Conservation (phyloP, 2,888 invertebrate genomes). For the Dilophus febrilis region DNA sequence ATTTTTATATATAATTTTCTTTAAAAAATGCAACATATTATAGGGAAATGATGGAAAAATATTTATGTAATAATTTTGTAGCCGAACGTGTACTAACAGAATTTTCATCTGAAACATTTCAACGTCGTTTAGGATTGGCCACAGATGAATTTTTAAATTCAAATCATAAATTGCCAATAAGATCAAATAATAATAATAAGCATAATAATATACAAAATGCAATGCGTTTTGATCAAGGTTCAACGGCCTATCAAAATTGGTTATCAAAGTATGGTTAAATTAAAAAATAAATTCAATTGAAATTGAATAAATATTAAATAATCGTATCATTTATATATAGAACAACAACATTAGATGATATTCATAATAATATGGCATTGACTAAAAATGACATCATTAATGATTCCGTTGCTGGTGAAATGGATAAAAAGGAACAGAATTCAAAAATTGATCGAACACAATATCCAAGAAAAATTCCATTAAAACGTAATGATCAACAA, state of each 20-base stretch:
- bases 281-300: background rate
- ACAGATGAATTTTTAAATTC: background rate
- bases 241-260: slow-evolving; percentile 57
- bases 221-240: slow-evolving; percentile 50
- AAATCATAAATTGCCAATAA: slow-evolving; percentile 3
- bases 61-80: slow-evolving; percentile 53
- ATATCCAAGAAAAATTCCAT: background rate
- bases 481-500: slow-evolving; percentile 12
- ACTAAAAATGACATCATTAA: slow-evolving; percentile 13
- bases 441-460: no score
- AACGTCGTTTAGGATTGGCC: slow-evolving; percentile 12
- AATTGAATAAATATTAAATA: no score
- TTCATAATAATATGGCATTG: slow-evolving; percentile 43
- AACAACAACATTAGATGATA: slow-evolving; percentile 50
- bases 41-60: slow-evolving; percentile 64
- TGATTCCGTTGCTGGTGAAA: no score
- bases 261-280: slow-evolving; percentile 40
- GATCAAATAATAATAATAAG: background rate
- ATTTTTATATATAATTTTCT: background rate
- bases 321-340: no score
- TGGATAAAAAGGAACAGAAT: no score
- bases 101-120: slow-evolving; percentile 27
- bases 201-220: slow-evolving; percentile 21
- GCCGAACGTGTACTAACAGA: slow-evolving; percentile 55
- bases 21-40: slow-evolving; percentile 7